Percentiles rank a stretch among this genome's conserved stretches.
Evolutionary conservation across 2,797 vertebrate genomes (phyloP).

Genomic region (Amazonetta brasiliensis): DNA sequence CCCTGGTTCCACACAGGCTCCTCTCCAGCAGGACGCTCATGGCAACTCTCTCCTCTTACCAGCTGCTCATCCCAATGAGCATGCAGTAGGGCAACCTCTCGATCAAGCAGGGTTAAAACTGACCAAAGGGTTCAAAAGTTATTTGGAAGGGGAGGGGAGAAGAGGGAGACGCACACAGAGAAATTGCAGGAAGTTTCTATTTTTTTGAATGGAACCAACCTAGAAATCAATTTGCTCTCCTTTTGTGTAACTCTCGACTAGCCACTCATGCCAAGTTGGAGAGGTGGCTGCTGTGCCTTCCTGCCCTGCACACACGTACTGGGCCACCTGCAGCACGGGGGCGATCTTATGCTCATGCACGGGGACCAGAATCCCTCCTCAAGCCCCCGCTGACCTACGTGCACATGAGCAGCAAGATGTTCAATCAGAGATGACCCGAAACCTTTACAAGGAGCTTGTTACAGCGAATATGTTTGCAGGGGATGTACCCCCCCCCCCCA

Average conservation of each 20-base stretch:
- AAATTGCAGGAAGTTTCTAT: neutral
- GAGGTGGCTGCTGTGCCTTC: neutral
- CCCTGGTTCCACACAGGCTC: neutral
- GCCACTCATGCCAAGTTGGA: neutral
- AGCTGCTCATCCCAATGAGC: neutral
- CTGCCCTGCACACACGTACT: accelerated
- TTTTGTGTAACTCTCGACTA: neutral
- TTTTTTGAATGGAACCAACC: neutral
- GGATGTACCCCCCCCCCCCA: too few species aligned
- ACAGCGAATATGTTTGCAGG: too few species aligned
- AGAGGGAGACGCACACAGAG: accelerated
- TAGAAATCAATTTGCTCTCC: constrained; percentile 12
- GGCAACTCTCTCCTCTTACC: neutral
- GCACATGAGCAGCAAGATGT: neutral
- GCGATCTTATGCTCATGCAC: accelerated
- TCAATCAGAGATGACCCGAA: too few species aligned
- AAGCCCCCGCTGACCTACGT: neutral
- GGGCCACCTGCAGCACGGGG: neutral
- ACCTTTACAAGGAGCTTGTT: neutral
- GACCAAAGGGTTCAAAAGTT: constrained; percentile 28
- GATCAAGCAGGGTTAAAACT: neutral
- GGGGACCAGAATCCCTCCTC: neutral
- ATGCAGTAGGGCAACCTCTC: neutral
- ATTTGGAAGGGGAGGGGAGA: neutral
- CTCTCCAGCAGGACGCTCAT: neutral